Conservation (phyloP, 2,888 invertebrate genomes). For the Ditylenchus weischeri region DNA sequence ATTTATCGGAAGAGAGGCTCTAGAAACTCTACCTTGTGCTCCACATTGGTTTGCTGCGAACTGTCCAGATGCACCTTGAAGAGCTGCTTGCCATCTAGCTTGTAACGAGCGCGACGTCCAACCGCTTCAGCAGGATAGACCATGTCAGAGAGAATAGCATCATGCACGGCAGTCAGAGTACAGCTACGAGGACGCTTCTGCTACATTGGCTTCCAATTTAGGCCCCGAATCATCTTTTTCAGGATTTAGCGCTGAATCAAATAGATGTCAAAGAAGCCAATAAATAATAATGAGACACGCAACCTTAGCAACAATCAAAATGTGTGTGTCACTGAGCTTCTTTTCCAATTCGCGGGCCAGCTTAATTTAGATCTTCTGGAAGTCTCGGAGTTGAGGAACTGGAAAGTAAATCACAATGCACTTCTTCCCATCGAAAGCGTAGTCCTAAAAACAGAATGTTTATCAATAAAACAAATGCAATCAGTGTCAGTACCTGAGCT, state of each 20-base stretch:
- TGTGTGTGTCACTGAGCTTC: slow-evolving; percentile 98
- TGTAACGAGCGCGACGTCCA: slow-evolving; percentile 91
- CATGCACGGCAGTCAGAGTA: slow-evolving; percentile 93
- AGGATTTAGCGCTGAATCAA: slow-evolving; percentile 82
- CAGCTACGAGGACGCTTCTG: slow-evolving; percentile 74
- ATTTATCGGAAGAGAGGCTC: too few relatives aligned
- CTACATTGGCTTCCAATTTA: slow-evolving; percentile 65
- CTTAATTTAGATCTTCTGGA: slow-evolving; percentile 94
- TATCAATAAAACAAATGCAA: slow-evolving; percentile 35
- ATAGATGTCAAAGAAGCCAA: not conserved
- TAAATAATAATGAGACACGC: slow-evolving; percentile 32
- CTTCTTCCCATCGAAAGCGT: slow-evolving; percentile 85
- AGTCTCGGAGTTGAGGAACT: slow-evolving; percentile 91
- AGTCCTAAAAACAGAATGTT: slow-evolving; percentile 67
- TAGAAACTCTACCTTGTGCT: slow-evolving; percentile 95
- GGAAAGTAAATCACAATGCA: slow-evolving; percentile 97
- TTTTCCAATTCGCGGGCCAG: slow-evolving; percentile 96
- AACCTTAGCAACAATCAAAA: slow-evolving; percentile 81
- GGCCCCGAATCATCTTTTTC: slow-evolving; percentile 90
- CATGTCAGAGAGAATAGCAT: slow-evolving; percentile 90
- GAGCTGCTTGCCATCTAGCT: slow-evolving; percentile 89
- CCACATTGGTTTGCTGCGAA: slow-evolving; percentile 96
- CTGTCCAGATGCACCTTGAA: slow-evolving; percentile 84
- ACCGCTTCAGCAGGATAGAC: slow-evolving; percentile 99
- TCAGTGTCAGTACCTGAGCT: slow-evolving; percentile 68